A percentile compares a stretch with the other conserved stretches of the same genome.
Conservation (phyloP, 2,888 invertebrate species). For the Agapetus fuscipes region DNA sequence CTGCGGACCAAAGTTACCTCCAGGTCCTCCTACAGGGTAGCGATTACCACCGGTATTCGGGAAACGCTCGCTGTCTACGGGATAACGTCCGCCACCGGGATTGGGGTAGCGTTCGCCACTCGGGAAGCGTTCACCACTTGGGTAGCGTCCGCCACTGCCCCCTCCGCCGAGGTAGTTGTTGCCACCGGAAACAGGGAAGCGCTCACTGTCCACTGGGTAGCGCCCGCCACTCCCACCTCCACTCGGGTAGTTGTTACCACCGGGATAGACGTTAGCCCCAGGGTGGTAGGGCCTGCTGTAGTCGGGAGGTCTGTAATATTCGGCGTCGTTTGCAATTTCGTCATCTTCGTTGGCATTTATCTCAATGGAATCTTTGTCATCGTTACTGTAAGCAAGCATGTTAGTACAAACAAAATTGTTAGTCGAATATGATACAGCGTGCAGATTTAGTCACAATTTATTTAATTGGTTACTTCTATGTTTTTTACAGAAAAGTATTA, state of each 20-base stretch:
- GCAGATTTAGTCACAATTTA: no score
- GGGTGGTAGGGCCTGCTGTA: constrained; percentile 13
- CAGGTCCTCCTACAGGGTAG: constrained; percentile 1
- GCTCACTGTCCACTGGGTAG: constrained; percentile 7
- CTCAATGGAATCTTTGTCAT: no score
- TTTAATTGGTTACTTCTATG: no score
- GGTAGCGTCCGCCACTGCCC: constrained; percentile 9
- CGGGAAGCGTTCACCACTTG: no score
- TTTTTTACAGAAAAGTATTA: no score
- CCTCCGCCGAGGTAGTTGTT: constrained; percentile 1
- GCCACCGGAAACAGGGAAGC: constrained; percentile 1
- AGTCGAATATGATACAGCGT: not conserved
- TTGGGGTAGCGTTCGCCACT: no score
- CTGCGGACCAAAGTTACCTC: no score
- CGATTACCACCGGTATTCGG: not conserved
- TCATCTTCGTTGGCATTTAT: constrained; percentile 5
- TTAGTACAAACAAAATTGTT: not conserved
- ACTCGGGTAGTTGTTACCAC: no score
- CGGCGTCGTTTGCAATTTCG: constrained; percentile 6
- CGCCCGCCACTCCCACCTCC: constrained; percentile 9
- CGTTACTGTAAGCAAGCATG: constrained; percentile 10
- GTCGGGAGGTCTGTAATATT: constrained; percentile 16
- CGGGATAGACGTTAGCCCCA: constrained; percentile 13
- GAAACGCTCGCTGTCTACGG: constrained; percentile 5
- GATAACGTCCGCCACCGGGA: constrained; percentile 9